phyloP scores from a whole-genome alignment of 2,888 invertebrate genomes.

The Drosophila recens region DNA sequence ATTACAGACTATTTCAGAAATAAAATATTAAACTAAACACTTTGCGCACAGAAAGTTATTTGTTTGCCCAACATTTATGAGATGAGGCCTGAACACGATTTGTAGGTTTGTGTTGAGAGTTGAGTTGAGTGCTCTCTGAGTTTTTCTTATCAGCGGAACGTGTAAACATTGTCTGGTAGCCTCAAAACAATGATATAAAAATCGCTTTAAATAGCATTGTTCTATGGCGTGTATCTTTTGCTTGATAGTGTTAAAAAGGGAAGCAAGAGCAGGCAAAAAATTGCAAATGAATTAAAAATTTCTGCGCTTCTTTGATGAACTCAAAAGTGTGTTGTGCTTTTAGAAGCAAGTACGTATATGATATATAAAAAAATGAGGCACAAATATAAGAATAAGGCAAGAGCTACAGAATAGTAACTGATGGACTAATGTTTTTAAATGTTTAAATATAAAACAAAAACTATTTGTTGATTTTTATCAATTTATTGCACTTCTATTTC shows the following conservation, averaged over 20 bases:
- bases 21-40: background rate
- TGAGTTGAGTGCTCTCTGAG: background rate
- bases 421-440: background rate
- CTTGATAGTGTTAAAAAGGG: conserved; percentile 13
- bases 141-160: conserved; percentile 52
- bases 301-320: conserved; percentile 38
- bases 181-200: conserved; percentile 57
- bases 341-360: background rate
- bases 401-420: background rate
- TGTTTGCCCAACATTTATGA: conserved; percentile 22
- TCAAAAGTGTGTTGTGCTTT: conserved; percentile 18
- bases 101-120: background rate
- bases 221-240: conserved; percentile 34
- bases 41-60: conserved; percentile 9
- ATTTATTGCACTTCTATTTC: too few species aligned
- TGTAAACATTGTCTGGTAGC: conserved; percentile 56
- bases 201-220: conserved; percentile 69
- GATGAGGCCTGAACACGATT: background rate
- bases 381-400: background rate
- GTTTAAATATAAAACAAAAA: background rate
- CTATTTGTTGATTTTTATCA: background rate
- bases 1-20: conserved; percentile 24
- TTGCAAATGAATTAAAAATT: conserved; percentile 61
- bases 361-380: background rate
- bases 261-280: conserved; percentile 7